Evolutionary conservation across 2,113 vertebrate genomes (phyloP).

Genomic region (Cebus imitator): DNA sequence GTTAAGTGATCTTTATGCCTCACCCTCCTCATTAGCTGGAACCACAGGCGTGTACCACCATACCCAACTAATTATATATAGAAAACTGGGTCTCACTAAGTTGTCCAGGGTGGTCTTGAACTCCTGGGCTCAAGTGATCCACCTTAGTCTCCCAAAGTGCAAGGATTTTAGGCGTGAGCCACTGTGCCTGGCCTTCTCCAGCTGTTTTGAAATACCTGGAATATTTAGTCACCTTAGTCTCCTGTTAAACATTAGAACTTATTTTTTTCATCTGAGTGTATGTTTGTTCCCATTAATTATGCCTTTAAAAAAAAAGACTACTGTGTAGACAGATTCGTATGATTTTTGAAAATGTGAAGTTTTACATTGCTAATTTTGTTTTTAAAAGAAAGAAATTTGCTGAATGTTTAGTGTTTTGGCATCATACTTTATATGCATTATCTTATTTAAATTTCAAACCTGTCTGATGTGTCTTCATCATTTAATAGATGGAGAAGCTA

Average conservation of each 20-base stretch:
- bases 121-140: too few species aligned
- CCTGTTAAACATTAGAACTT: neutral
- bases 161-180: too few species aligned
- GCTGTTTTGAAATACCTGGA: neutral
- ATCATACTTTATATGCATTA: neutral
- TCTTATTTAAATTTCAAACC: neutral
- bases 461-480: neutral
- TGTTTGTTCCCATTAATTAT: neutral
- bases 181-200: neutral
- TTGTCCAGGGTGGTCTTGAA: too few species aligned
- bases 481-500: slow-evolving; percentile 18
- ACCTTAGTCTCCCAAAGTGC: too few species aligned
- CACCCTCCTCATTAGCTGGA: too few species aligned
- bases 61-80: too few species aligned
- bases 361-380: slow-evolving; percentile 22
- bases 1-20: too few species aligned
- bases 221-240: neutral
- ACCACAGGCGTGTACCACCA: too few species aligned
- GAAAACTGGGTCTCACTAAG: too few species aligned
- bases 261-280: neutral
- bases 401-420: neutral
- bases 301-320: neutral
- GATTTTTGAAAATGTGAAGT: neutral
- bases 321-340: neutral
- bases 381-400: neutral